Base-by-base conservation (phyloP, 2,113 vertebrate species). In the Dicrurus megarhynchus region DNA sequence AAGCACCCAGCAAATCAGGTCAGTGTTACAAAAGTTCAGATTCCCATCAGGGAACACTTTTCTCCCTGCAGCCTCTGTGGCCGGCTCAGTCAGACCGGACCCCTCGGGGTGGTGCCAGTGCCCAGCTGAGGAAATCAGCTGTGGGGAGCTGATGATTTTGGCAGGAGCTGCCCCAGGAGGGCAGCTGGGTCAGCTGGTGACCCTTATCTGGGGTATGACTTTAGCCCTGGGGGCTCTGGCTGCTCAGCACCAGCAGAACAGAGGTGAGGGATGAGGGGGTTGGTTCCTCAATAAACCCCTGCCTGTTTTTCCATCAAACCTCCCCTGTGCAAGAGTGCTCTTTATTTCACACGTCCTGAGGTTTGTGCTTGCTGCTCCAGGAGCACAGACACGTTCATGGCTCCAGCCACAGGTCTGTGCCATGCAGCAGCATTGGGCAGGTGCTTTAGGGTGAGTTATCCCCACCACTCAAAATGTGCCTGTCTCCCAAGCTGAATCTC, bases 341-440 rank as follows among this genome's bases (percentile, higher is more conserved):
- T 64, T 82, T 22, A 37, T 87, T 87, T 90, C 22, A 71, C 39
- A 9, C 0, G 0, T 27, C 80, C 60, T 2, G 1, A 46, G 53
- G 39, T 73, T 10, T 87, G 59, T 64, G 8, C 73, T 42, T 49
- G 42, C 50, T 87, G 49, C 33, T 64, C 2, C 16, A 35, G 65
- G 24, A 75, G 30, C 59, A 46, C 28, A 59, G 42, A 11, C 41
- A 15, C 0, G 0, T 13, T 22, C 24, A 8, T 1, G 13, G 39
- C 76, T 63, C 35, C 71, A 89, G 39, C 13, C 18, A 5, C 4
- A 4, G 42, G 5, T 53, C 11, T 64, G 82, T 63, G 26, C 41
- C 37, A 39, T 0, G 0, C 14, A 28, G 57, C 67, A 70, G 50
- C 26, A 14, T 0, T 44, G 26, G n/a, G 17, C 0, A 3, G 21